phyloP scores from a whole-genome alignment of 2,888 invertebrate species.

The Axea sp. region DNA sequence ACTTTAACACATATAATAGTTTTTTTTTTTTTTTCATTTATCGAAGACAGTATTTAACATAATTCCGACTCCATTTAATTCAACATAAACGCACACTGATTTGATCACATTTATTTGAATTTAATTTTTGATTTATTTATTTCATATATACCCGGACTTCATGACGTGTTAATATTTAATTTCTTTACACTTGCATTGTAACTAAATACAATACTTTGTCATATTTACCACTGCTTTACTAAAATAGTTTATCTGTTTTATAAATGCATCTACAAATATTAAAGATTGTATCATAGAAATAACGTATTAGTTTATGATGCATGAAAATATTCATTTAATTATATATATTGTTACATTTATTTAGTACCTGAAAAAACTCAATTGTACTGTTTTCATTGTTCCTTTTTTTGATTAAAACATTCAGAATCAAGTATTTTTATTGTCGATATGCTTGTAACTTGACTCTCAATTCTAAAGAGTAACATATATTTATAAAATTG shows the following conservation, averaged over 20 bases:
- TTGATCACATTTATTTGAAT: constrained; percentile 10
- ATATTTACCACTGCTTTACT: constrained; percentile 2
- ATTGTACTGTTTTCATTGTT: too few relatives aligned
- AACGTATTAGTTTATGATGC: constrained; percentile 9
- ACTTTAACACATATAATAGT: constrained; percentile 1
- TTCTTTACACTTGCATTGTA: constrained; percentile 5
- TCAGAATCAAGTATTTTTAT: too few relatives aligned
- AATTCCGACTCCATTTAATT: constrained; percentile 1
- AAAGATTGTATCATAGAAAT: too few relatives aligned
- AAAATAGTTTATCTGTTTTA: constrained; percentile 4
- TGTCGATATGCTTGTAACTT: too few relatives aligned
- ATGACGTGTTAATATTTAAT: constrained; percentile 11
- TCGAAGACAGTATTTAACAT: constrained; percentile 13
- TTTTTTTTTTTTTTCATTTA: neutral
- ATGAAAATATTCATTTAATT: constrained; percentile 8
- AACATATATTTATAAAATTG: too few relatives aligned
- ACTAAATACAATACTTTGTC: constrained; percentile 3
- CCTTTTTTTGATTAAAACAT: too few relatives aligned
- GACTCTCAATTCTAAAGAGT: too few relatives aligned
- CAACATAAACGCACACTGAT: constrained; percentile 11
- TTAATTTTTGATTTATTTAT: constrained; percentile 12
- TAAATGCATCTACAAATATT: too few relatives aligned
- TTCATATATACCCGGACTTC: constrained; percentile 21
- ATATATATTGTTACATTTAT: too few relatives aligned
- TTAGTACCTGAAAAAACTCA: too few relatives aligned